A percentile compares a stretch with the other conserved stretches of the same genome.
Evolutionary conservation across 2,797 vertebrate genomes (phyloP).

Genomic region (Crax fasciolata): DNA sequence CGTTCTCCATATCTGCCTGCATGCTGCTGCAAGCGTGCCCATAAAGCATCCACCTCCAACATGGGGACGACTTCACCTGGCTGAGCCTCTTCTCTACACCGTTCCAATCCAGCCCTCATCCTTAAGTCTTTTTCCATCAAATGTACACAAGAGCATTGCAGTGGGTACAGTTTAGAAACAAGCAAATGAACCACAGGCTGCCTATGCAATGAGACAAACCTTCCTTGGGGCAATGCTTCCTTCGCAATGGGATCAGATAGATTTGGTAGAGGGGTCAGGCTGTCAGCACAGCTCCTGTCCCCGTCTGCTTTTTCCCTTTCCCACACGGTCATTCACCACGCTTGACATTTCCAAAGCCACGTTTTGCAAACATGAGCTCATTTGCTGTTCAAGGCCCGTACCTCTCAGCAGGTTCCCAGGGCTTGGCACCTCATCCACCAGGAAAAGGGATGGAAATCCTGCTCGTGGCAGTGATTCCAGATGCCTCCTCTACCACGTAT

Average conservation of each 20-base stretch:
- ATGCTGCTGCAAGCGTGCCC: neutral
- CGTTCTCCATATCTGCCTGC: rapidly evolving
- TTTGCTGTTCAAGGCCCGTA: neutral
- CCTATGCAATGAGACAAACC: neutral
- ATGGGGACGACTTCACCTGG: rapidly evolving
- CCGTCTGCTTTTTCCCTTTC: neutral
- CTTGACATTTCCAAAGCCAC: conserved; percentile 19
- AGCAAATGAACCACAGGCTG: conserved; percentile 8
- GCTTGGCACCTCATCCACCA: rapidly evolving
- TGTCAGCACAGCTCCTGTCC: neutral
- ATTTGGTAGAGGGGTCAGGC: neutral
- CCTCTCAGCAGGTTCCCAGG: neutral
- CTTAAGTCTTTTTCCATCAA: neutral
- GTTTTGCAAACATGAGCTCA: conserved; percentile 23
- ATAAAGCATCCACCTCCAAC: neutral
- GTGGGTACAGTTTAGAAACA: neutral
- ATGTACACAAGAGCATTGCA: neutral
- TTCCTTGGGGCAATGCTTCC: neutral
- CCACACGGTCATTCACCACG: neutral
- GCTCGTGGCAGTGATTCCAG: neutral
- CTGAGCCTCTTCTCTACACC: neutral
- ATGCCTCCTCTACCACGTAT: neutral
- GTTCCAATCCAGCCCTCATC: neutral
- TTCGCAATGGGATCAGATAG: neutral
- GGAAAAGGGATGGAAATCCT: neutral